phyloP scores from a whole-genome alignment of 2,797 vertebrate species.

The Percopsis omiscomaycus region DNA sequence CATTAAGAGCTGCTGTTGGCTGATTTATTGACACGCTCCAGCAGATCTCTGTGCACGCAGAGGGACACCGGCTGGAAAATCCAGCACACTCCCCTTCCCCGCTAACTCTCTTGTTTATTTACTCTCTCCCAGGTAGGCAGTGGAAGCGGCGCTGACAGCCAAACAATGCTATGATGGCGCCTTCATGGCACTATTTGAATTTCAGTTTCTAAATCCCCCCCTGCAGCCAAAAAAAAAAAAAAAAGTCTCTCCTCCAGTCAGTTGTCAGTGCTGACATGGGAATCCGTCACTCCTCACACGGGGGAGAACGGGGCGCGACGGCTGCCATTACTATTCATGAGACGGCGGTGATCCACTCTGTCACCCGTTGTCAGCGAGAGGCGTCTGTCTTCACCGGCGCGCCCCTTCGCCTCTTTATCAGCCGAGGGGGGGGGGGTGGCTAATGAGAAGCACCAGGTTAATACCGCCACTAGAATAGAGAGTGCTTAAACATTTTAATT shows the following conservation, averaged over 20 bases:
- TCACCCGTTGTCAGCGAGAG: conserved; percentile 74
- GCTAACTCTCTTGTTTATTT: conserved; percentile 70
- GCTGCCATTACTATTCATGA: conserved; percentile 79
- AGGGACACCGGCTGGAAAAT: conserved; percentile 65
- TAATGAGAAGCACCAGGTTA: conserved; percentile 80
- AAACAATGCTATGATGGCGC: conserved; percentile 73
- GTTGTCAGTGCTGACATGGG: conserved; percentile 73
- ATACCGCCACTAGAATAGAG: conserved; percentile 74
- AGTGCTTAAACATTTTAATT: conserved; percentile 76
- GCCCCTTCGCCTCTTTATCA: conserved; percentile 76
- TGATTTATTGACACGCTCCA: conserved; percentile 68
- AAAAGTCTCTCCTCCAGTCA: conserved; percentile 66
- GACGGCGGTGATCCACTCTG: conserved; percentile 70
- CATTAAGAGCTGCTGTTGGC: conserved; percentile 65
- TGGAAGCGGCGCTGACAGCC: conserved; percentile 66
- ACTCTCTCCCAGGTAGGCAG: conserved; percentile 64
- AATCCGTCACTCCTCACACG: conserved; percentile 72
- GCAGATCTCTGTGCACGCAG: conserved; percentile 48
- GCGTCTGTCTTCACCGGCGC: conserved; percentile 67
- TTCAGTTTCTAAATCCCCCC: conserved; percentile 13
- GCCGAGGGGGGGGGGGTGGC: conserved; percentile 66
- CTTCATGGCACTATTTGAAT: conserved; percentile 63
- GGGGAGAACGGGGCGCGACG: conserved; percentile 67
- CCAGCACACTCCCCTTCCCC: conserved; percentile 59
- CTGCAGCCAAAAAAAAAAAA: neutral